Conservation (phyloP, 2,113 vertebrate species). For the Pandion haliaetus region DNA sequence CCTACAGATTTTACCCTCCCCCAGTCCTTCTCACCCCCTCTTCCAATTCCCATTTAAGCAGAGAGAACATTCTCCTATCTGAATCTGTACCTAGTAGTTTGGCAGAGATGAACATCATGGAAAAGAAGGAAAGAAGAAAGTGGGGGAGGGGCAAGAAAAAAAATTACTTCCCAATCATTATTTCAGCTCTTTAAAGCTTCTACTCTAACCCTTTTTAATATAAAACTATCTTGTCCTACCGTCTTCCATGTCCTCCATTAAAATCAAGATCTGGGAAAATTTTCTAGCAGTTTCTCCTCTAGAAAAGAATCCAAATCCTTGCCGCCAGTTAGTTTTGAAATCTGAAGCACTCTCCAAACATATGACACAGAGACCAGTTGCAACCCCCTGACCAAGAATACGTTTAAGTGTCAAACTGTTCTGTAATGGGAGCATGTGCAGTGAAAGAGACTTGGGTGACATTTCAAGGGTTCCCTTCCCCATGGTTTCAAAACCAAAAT, state of each 20-base stretch:
- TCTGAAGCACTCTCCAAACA: neutral
- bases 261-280: neutral
- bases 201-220: neutral
- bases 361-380: neutral
- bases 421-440: neutral
- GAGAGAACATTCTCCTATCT: neutral
- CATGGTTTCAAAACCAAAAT: neutral
- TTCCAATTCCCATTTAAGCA: neutral
- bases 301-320: neutral
- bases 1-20: constrained; percentile 17
- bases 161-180: neutral
- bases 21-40: neutral
- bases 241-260: neutral
- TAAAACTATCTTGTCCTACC: neutral
- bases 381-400: neutral
- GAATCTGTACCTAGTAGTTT: neutral
- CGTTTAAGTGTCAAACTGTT: neutral
- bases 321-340: neutral
- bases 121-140: neutral
- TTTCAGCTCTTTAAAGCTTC: neutral
- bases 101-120: neutral
- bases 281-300: neutral
- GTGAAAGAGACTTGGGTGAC: neutral
- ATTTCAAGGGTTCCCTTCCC: neutral
- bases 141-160: fast-evolving